Conservation (phyloP, 2,888 invertebrate species). For the Enchytraeus crypticus region DNA sequence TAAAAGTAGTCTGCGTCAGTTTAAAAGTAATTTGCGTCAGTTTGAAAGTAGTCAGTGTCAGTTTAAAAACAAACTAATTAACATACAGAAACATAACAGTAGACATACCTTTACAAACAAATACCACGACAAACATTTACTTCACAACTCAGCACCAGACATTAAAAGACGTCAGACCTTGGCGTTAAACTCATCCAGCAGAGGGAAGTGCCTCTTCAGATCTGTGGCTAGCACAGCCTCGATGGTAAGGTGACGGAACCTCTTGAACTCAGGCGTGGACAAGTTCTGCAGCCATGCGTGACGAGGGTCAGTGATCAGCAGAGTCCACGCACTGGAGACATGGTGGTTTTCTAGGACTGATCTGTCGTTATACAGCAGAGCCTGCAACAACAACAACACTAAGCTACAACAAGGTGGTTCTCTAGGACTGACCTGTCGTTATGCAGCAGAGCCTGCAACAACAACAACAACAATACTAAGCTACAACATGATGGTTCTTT, state of each 20-base stretch:
- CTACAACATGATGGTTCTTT: constrained; percentile 59
- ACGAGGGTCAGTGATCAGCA: constrained; percentile 51
- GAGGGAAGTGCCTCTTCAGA: constrained; percentile 57
- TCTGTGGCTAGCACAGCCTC: constrained; percentile 58
- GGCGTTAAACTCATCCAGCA: constrained; percentile 56
- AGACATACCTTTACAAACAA: too few species aligned
- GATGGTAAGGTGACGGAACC: constrained; percentile 56
- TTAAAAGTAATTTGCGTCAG: too few species aligned
- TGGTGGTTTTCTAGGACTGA: constrained; percentile 58
- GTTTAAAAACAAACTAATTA: too few species aligned
- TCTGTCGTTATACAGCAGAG: constrained; percentile 57
- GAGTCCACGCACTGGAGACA: constrained; percentile 56
- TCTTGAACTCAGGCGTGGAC: constrained; percentile 54
- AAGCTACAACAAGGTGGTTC: constrained; percentile 56
- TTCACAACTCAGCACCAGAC: too few species aligned
- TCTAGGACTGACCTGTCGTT: constrained; percentile 58
- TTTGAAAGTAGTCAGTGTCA: too few species aligned
- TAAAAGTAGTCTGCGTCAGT: too few species aligned
- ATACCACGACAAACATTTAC: too few species aligned
- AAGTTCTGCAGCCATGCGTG: constrained; percentile 43
- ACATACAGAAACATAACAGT: too few species aligned
- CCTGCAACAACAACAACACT: constrained; percentile 40
- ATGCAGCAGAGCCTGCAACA: constrained; percentile 54
- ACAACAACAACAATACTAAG: neutral
- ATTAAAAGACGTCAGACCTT: constrained; percentile 52